A percentile compares a stretch with the other conserved stretches of the same genome.
phyloP scores from a whole-genome alignment of 1,140 invertebrate genomes.

The Stegodyphus mimosarum region DNA sequence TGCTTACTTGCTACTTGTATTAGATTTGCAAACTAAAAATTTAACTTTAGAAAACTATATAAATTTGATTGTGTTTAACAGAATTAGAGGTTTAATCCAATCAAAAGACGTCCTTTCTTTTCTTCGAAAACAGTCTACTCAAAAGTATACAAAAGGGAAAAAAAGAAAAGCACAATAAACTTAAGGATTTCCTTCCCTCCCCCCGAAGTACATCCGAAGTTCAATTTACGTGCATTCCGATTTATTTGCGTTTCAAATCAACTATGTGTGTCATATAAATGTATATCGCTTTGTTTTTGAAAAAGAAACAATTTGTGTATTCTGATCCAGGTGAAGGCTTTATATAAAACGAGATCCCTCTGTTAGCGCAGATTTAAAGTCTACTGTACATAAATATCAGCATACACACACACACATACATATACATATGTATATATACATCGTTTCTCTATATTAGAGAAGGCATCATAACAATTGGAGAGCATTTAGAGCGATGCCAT shows the following conservation, averaged over 20 bases:
- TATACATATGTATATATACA: background rate
- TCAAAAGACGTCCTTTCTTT: too few relatives aligned
- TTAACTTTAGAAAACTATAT: too few relatives aligned
- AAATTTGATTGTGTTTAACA: too few relatives aligned
- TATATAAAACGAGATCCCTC: slow-evolving; percentile 29
- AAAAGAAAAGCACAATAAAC: too few relatives aligned
- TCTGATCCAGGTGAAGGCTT: slow-evolving; percentile 25
- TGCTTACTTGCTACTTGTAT: too few relatives aligned
- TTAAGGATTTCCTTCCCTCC: too few relatives aligned
- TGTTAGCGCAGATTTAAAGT: slow-evolving; percentile 46
- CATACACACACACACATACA: slow-evolving; percentile 1
- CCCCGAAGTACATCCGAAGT: background rate
- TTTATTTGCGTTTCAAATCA: slow-evolving; percentile 56
- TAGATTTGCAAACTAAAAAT: too few relatives aligned
- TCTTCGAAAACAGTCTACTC: too few relatives aligned
- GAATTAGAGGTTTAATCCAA: too few relatives aligned
- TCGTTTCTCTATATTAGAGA: slow-evolving; percentile 13
- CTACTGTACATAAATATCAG: too few relatives aligned
- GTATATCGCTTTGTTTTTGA: background rate
- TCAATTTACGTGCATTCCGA: slow-evolving; percentile 52
- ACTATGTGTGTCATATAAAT: slow-evolving; percentile 11
- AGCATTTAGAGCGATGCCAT: slow-evolving; percentile 34
- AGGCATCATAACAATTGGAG: slow-evolving; percentile 43
- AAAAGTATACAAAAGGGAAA: too few relatives aligned
- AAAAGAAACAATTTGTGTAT: slow-evolving; percentile 51